Base-by-base conservation (phyloP, 2,888 invertebrate genomes). In the Andrena bucephala region DNA sequence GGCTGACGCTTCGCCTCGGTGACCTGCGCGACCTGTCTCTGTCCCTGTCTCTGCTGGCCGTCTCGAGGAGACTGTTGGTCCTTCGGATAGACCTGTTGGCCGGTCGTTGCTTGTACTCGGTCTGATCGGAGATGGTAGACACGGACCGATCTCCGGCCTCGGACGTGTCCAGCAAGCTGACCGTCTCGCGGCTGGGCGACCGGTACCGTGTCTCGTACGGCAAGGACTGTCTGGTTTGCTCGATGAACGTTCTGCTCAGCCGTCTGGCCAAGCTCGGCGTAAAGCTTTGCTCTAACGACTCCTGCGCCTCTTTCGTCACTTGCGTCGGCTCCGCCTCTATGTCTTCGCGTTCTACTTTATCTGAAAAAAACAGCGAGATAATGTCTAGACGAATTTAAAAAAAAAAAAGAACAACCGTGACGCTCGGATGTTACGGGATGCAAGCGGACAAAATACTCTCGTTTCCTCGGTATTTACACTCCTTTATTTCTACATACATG, bases 261-360 rank as follows among this genome's bases (percentile, higher is more conserved):
- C 94, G 88, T 16, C 92, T 90, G 52, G 94, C 92, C 78, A 94
- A 81, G 78, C 93, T 91, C 29, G 94, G 94, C 48, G 94, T 94
- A 79, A 93, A 94, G 79, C 83, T 92, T 65, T 91, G 90, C 71
- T 93, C 92, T 69, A 92, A 67, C 10, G 89, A 85, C 31, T 91
- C 91, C 68, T 88, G 90, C 36, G 89, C 82, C 69, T 92, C 91
- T 73, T 88, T 91, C 65, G 83, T 77, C 29, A 87, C 77, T 59
- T 81, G 76, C 73, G 81, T 70, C 65, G 82, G 27, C 60, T 83
- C 87, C 76, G 86, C 75, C 76, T 84, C 83, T 69, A 65, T 60
- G 71, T 81, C 86, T 81, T 85, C 81, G 67, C 77, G 82, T 52
- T 84, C 84, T 89, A 87, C 65, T 77, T 89, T 91, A 89, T 90